A percentile compares a stretch with the other conserved stretches of the same genome.
phyloP scores from a whole-genome alignment of 2,888 invertebrate species.

The Rhynchonema sp. region DNA sequence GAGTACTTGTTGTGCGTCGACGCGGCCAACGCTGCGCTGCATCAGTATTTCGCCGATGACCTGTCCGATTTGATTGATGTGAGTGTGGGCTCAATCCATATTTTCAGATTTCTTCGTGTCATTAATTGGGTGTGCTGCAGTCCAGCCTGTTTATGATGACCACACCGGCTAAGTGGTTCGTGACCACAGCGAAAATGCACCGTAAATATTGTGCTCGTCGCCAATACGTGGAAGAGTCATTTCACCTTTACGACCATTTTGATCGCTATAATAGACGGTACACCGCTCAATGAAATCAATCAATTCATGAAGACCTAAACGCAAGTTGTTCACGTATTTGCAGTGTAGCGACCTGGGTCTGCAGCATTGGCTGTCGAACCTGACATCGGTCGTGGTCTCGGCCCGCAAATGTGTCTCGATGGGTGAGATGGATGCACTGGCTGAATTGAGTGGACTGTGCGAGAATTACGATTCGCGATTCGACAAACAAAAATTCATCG shows the following conservation, averaged over 20 bases:
- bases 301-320: too few species aligned
- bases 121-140: not conserved
- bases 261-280: too few species aligned
- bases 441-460: constrained; percentile 13
- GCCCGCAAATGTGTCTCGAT: constrained; percentile 17
- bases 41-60: constrained; percentile 89
- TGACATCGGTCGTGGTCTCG: constrained; percentile 15
- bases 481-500: constrained; percentile 71
- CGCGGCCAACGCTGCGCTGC: constrained; percentile 82
- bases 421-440: constrained; percentile 22
- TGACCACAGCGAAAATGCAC: too few species aligned
- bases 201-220: too few species aligned
- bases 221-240: too few species aligned
- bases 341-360: constrained; percentile 90
- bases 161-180: not conserved
- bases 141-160: not conserved
- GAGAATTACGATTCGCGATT: constrained; percentile 53
- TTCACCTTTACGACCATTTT: too few species aligned
- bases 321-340: too few species aligned
- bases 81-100: too few species aligned
- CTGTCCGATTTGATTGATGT: constrained; percentile 78
- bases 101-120: too few species aligned
- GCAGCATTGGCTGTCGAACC: constrained; percentile 59
- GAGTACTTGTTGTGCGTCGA: constrained; percentile 81
- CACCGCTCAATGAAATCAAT: too few species aligned